A percentile compares a stretch with the other conserved stretches of the same genome.
Conservation (phyloP, 2,113 vertebrate genomes). For the Pluvianellus socialis region DNA sequence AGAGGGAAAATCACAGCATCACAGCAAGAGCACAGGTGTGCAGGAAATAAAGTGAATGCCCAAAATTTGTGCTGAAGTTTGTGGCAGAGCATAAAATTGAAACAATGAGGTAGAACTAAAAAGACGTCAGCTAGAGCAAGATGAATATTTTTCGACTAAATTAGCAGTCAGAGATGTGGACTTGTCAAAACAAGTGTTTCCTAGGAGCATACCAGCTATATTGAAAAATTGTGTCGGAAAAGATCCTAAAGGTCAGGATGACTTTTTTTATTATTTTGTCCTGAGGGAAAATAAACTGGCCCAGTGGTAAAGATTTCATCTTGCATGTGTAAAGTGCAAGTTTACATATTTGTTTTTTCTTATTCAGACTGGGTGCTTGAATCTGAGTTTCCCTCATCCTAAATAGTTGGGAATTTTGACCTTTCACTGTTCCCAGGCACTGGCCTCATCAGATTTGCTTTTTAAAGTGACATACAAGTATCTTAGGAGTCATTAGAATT, state of each 20-base stretch:
- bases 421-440: background rate
- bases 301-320: background rate
- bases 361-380: background rate
- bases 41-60: background rate
- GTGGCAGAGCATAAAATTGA: background rate
- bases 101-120: background rate
- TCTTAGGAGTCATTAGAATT: background rate
- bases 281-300: background rate
- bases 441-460: background rate
- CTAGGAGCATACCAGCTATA: background rate
- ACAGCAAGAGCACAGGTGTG: background rate
- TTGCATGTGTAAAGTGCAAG: background rate
- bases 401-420: background rate
- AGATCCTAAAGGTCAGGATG: background rate
- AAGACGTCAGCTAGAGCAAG: background rate
- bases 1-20: background rate
- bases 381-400: background rate
- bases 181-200: background rate
- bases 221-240: background rate
- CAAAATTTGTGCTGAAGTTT: background rate
- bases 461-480: background rate
- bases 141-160: background rate
- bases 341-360: background rate
- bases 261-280: background rate
- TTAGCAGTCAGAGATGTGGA: background rate